A percentile compares a stretch with the other conserved stretches of the same genome.
Evolutionary conservation across 1,140 invertebrate genomes (phyloP).

Genomic region (Campodea augens): DNA sequence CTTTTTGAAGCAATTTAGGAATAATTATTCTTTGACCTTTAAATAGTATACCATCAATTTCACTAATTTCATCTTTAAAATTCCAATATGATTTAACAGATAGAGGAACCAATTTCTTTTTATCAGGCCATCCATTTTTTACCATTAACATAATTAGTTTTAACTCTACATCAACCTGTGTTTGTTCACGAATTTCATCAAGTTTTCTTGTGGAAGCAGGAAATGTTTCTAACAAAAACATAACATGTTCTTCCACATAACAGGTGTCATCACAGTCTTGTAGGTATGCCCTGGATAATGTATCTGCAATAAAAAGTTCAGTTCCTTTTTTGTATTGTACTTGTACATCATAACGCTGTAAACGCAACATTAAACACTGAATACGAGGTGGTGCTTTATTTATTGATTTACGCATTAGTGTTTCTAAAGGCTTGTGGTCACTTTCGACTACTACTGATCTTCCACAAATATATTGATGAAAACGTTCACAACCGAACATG

Average conservation of each 20-base stretch:
- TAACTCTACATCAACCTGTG: conserved; percentile 16
- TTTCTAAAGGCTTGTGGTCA: no score
- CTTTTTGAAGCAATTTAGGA: conserved; percentile 17
- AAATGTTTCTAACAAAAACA: neutral
- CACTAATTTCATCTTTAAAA: conserved; percentile 18
- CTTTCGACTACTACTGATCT: no score
- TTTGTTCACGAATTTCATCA: conserved; percentile 16
- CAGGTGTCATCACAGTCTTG: neutral
- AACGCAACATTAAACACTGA: conserved; percentile 16
- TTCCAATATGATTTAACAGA: conserved; percentile 18
- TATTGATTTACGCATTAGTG: no score
- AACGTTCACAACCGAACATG: no score
- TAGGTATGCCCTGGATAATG: neutral
- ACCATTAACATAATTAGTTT: conserved; percentile 15
- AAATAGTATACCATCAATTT: conserved; percentile 20
- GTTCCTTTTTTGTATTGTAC: conserved; percentile 19
- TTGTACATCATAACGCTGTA: conserved; percentile 21
- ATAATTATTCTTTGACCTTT: conserved; percentile 21
- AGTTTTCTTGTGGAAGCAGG: conserved; percentile 10
- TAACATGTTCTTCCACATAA: conserved; percentile 1
- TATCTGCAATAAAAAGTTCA: no score
- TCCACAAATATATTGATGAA: no score
- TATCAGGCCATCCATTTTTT: conserved; percentile 22
- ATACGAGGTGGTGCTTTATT: no score
- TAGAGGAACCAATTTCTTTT: conserved; percentile 14